phyloP scores from a whole-genome alignment of 2,113 vertebrate species.

The Xenus cinereus region DNA sequence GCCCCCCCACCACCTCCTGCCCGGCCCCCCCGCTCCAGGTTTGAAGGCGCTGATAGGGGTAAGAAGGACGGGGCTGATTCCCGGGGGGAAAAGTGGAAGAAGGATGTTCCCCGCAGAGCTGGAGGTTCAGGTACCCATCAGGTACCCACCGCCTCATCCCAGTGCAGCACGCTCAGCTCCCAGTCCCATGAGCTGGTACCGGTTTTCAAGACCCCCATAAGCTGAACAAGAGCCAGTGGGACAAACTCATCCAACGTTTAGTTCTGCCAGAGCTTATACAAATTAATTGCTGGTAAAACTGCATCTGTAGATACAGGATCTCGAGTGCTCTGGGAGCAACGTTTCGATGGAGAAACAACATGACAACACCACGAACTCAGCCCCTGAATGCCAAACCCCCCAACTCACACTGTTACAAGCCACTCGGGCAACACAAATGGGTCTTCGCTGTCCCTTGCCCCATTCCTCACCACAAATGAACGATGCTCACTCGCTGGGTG shows the following conservation, averaged over 20 bases:
- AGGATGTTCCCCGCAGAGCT: background rate
- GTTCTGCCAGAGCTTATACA: background rate
- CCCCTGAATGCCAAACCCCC: no score
- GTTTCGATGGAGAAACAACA: background rate
- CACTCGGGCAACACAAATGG: rapidly evolving
- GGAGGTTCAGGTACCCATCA: no score
- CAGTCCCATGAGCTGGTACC: background rate
- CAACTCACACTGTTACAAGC: rapidly evolving
- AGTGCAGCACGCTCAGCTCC: background rate
- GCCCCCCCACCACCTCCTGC: background rate
- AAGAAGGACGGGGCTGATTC: background rate
- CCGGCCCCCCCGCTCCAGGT: rapidly evolving
- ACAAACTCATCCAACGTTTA: background rate
- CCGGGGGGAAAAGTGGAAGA: background rate
- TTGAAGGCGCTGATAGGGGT: background rate
- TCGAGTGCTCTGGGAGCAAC: rapidly evolving
- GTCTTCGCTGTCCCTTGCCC: rapidly evolving
- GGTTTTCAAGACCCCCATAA: background rate
- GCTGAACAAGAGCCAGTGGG: background rate
- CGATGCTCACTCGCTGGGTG: rapidly evolving
- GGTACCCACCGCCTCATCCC: no score
- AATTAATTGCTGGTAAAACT: no score
- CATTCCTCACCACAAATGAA: background rate
- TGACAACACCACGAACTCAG: rapidly evolving
- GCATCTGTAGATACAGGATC: background rate